Conservation (phyloP, 2,888 invertebrate species). For the Lasius platythorax region DNA sequence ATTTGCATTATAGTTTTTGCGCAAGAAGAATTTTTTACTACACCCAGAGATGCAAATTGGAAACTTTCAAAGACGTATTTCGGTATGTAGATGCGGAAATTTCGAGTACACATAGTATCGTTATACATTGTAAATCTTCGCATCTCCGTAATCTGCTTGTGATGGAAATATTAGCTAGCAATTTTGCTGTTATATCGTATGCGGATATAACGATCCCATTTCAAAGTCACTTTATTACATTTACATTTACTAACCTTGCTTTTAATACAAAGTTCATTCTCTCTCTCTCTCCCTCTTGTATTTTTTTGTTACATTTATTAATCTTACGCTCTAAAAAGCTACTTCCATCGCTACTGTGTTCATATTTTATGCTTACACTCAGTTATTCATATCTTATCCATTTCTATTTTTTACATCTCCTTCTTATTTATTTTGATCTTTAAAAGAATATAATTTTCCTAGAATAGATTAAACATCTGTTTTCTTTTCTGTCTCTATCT, state of each 20-base stretch:
- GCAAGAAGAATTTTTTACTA: constrained; percentile 30
- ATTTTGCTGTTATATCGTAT: constrained; percentile 29
- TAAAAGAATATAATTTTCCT: neutral
- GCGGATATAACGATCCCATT: neutral
- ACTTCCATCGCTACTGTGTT: neutral
- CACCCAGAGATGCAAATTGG: constrained; percentile 36
- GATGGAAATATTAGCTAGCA: constrained; percentile 48
- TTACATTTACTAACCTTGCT: neutral
- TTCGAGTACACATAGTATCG: constrained; percentile 31
- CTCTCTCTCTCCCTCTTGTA: too few relatives aligned
- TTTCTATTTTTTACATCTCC: neutral
- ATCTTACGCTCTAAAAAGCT: neutral
- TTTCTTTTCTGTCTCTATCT: neutral
- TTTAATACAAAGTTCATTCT: neutral
- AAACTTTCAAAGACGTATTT: constrained; percentile 45
- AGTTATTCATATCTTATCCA: neutral
- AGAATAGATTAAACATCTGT: neutral
- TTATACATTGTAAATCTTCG: constrained; percentile 40
- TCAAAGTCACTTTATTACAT: neutral
- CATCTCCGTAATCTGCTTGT: constrained; percentile 25
- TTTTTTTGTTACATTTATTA: neutral
- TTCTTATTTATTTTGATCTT: neutral
- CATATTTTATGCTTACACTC: neutral
- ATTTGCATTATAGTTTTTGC: constrained; percentile 19
- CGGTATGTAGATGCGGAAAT: constrained; percentile 42